These are phyloP conservation scores for Dynastes maya DNA, from an alignment of 2,888 invertebrate species.

Conservation along the genomic window DNA sequence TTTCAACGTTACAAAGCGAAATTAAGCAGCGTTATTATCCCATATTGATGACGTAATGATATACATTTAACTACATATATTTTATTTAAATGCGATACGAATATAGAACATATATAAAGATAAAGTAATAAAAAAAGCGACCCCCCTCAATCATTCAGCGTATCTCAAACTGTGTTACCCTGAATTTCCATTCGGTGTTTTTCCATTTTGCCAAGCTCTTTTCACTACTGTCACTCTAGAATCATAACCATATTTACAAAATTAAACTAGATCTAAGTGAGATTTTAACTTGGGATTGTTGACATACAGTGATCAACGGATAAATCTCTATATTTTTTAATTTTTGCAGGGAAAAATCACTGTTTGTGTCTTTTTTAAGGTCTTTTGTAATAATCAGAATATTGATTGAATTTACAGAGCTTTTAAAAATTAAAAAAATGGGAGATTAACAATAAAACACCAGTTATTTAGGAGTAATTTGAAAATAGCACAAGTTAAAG, in stretches of 20 bases:
- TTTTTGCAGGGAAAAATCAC: too few relatives aligned
- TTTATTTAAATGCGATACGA: not conserved
- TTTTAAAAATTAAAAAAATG: too few relatives aligned
- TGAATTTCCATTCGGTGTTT: constrained; percentile 80
- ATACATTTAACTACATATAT: too few relatives aligned
- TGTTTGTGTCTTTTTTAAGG: too few relatives aligned
- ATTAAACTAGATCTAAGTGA: constrained; percentile 26
- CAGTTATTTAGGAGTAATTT: too few relatives aligned
- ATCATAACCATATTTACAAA: constrained; percentile 55
- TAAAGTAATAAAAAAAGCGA: constrained; percentile 36
- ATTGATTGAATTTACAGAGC: too few relatives aligned
- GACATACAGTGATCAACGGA: too few relatives aligned
- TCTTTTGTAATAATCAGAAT: too few relatives aligned
- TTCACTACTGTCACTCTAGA: constrained; percentile 72
- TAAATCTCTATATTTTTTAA: too few relatives aligned
- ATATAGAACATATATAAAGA: not conserved
- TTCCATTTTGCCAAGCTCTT: constrained; percentile 74
- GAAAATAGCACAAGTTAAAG: too few relatives aligned
- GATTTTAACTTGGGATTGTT: not conserved
- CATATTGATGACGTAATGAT: not conserved
- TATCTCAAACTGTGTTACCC: constrained; percentile 71
- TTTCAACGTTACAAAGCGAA: not conserved
- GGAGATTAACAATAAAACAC: too few relatives aligned
- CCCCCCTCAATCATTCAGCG: constrained; percentile 57
- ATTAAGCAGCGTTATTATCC: not conserved